phyloP scores from a whole-genome alignment of 2,797 vertebrate genomes.

The Numenius phaeopus region DNA sequence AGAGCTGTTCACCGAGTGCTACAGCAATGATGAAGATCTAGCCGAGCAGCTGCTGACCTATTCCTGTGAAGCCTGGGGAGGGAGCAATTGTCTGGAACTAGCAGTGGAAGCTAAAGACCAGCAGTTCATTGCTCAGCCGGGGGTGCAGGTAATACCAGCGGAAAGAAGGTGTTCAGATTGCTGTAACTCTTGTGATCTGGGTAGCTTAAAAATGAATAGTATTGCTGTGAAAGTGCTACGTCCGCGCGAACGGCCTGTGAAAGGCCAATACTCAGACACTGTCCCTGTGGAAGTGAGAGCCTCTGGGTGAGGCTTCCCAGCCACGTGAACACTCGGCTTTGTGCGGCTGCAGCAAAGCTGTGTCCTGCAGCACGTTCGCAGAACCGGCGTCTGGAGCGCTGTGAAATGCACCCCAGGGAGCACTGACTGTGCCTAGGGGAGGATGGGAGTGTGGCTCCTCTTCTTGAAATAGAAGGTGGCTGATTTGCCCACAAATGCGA shows the following conservation, averaged over 20 bases:
- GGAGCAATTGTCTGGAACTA: constrained; percentile 82
- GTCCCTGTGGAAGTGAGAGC: not conserved
- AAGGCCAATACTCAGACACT: not conserved
- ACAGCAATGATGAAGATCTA: constrained; percentile 81
- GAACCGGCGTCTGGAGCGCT: not conserved
- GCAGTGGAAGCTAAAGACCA: constrained; percentile 84
- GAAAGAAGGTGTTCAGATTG: fast-evolving
- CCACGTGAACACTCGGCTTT: not conserved
- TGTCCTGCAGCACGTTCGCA: not conserved
- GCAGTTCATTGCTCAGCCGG: constrained; percentile 84
- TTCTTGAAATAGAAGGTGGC: not conserved
- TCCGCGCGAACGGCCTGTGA: fast-evolving
- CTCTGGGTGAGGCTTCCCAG: fast-evolving
- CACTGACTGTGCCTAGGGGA: not conserved
- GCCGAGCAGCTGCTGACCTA: constrained; percentile 83
- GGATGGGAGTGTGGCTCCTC: not conserved
- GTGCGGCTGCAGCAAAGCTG: fast-evolving
- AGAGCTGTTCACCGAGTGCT: constrained; percentile 86
- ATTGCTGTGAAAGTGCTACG: not conserved
- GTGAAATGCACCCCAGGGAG: not conserved
- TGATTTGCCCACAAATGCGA: not conserved
- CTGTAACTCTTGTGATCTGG: not conserved
- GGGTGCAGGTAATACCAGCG: constrained; percentile 80
- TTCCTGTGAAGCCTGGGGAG: constrained; percentile 85
- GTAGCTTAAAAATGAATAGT: not conserved